Evolutionary conservation across 2,888 invertebrate genomes (phyloP), one percentile per base, ranked within the genome.

Genomic region (Ochlodes sylvanus): DNA sequence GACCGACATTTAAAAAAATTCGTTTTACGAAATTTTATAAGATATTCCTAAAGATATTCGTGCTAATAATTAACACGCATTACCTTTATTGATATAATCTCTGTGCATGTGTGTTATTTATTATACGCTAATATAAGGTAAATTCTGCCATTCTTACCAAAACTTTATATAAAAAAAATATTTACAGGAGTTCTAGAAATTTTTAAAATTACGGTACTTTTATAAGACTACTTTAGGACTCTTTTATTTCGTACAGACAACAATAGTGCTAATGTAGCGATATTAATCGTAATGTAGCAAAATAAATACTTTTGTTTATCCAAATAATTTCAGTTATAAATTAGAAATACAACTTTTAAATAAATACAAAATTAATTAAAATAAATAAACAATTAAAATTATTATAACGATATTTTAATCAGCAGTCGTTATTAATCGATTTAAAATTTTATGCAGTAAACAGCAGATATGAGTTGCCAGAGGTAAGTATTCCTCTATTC

Each of bases 1-100:
- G 65, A 58, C 58, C 58, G 47, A 52, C 14, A 15, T 41, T 10
- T 21, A 63, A 55, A 52, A 65, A 41, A 64, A 58, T 65, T 65
- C 58, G 65, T 65, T 41, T 58, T 38, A 65, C 65, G 50, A 65
- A 58, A 58, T n/a, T 65, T 65, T 50, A 50, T 10, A 56, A 19
- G 34, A 19, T 56, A 64, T 9, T 3, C 19, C 27, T 64, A 64
- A 14, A 7, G n/a, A 47, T 64, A 64, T 47, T 2, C 38, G 2
- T 12, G 17, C 15, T 17, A 4, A 4, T 47, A 47, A 47, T 47
- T 7, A 47, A 47, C 17, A 47, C 7, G 2, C 44, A 47, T 38
- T 12, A 38, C 12, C 38, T 38, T 38, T 2, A 12, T 38, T 12
- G 12, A 38, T 10, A 1, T 38, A 17, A 47, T 47, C 6, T 15